Evolutionary conservation across 2,797 vertebrate genomes (phyloP).

Genomic region (Simalia tracyae): DNA sequence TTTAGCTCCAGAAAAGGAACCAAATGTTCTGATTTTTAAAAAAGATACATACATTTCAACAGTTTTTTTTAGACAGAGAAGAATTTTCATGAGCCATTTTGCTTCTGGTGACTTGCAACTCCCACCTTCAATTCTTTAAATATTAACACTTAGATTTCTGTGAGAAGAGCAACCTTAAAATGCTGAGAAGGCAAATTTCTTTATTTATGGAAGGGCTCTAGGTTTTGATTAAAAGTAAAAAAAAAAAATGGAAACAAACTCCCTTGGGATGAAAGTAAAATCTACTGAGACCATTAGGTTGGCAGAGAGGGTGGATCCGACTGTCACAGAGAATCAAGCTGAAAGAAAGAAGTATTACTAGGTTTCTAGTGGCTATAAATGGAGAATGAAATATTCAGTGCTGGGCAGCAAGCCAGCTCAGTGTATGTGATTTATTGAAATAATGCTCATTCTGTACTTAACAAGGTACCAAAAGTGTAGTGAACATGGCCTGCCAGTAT

Average conservation of each 20-base stretch:
- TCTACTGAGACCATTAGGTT: constrained; percentile 10
- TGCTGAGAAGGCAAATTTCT: constrained; percentile 7
- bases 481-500: not conserved
- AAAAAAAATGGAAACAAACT: constrained; percentile 22
- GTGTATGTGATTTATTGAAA: not conserved
- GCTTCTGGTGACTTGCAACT: constrained; percentile 16
- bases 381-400: not conserved
- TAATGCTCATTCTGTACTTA: not conserved
- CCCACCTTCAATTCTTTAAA: not conserved
- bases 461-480: not conserved
- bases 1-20: not conserved
- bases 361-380: not conserved
- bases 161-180: constrained; percentile 12
- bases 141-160: not conserved
- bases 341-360: not conserved
- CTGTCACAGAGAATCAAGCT: constrained; percentile 18
- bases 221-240: constrained; percentile 2
- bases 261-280: constrained; percentile 11
- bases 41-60: constrained; percentile 21
- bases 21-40: constrained; percentile 2
- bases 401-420: not conserved
- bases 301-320: not conserved
- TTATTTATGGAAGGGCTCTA: constrained; percentile 30
- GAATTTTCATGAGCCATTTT: not conserved
- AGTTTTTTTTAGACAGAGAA: not conserved